A percentile compares a stretch with the other conserved stretches of the same genome.
Conservation (phyloP, 2,797 vertebrate species). For the Tachyglossus aculeatus region DNA sequence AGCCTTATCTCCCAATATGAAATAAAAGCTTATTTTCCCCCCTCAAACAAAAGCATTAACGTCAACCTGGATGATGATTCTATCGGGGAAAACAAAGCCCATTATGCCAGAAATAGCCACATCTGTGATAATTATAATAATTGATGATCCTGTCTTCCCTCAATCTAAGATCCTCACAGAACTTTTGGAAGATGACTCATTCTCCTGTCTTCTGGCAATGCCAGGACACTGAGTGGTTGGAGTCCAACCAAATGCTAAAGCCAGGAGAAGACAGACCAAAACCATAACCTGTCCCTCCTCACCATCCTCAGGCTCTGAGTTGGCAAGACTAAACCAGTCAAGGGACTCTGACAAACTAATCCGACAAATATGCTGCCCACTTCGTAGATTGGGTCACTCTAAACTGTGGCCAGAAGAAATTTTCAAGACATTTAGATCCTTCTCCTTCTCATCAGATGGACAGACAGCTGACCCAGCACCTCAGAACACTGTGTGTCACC, state of each 20-base stretch:
- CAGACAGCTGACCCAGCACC: conserved; percentile 11
- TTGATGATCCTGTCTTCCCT: background rate
- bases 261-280: too few species aligned
- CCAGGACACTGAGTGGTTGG: too few species aligned
- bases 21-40: background rate
- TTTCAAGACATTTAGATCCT: conserved; percentile 18
- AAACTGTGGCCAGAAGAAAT: background rate
- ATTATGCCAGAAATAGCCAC: background rate
- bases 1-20: background rate
- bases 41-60: background rate
- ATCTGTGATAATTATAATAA: background rate
- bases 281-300: background rate
- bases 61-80: background rate
- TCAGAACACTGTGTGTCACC: conserved; percentile 8
- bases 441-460: conserved; percentile 19
- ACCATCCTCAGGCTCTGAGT: background rate
- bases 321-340: conserved; percentile 40
- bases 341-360: conserved; percentile 43
- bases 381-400: background rate
- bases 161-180: background rate
- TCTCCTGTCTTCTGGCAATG: background rate
- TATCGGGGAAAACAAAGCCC: background rate
- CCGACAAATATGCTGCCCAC: conserved; percentile 48
- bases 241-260: too few species aligned
- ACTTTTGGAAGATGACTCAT: background rate